Evolutionary conservation across 2,797 vertebrate species (phyloP), one percentile per base, ranked within the genome.

Genomic region (Catamblyrhynchus diadema): DNA sequence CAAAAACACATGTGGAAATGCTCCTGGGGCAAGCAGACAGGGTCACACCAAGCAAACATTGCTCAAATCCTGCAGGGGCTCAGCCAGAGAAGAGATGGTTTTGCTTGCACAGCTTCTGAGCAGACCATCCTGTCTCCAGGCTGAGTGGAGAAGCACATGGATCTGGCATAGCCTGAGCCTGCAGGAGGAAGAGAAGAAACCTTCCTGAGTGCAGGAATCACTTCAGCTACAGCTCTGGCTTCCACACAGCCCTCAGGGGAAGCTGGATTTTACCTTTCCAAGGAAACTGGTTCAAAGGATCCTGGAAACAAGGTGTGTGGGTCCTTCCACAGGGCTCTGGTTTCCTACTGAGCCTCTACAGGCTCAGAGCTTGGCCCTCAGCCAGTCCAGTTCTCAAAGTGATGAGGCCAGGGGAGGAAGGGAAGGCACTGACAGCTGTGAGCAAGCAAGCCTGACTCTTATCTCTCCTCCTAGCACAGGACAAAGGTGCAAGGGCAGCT

Each of bases 401-500:
- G 74, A 78, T 24, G 61, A 88, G 82, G 90, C 20, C 0, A 12
- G 23, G 45, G 57, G 64, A 70, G 50, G 79, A 78, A 62, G 50
- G 48, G 81, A 93, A 73, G 9, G 9, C 47, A 25, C 10, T 59
- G 69, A 86, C 85, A 90, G 78, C 87, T 64, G 21, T n/a, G 39
- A 83, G 82, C 51, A 27, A 66, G 65, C 64, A 59, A 80, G 33
- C 71, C 71, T 72, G 64, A 3, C 72, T 35, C 28, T 89, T 88
- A 94, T 93, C 97, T 93, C 85, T 72, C 61, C 90, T 88, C 74
- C 75, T 69, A 51, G 87, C 72, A 61, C 64, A 86, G 95, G 86
- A 57, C 81, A 95, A 94, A 96, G 93, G 87, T 75, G 73, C 83
- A 89, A 95, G 66, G 77, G 79, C 86, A 87, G 56, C 48, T 6